These are phyloP conservation scores for Heliconius ismenius DNA, from an alignment of 2,888 invertebrate species.

Conservation along the genomic window DNA sequence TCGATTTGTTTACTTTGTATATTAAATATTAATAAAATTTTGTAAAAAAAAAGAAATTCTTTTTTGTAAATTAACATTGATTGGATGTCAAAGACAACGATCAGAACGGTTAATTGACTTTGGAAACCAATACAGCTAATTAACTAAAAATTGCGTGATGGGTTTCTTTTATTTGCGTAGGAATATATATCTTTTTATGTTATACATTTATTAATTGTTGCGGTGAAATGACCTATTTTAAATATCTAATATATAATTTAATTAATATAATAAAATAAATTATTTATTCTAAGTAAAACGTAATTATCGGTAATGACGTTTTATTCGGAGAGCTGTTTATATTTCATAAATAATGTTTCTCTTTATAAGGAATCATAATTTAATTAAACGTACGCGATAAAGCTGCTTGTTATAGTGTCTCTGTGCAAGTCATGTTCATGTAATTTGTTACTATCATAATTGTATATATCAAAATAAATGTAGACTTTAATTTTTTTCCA, in stretches of 20 bases:
- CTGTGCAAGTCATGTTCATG: not conserved
- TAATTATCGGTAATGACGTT: not conserved
- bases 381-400: conserved; percentile 13
- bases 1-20: too few species aligned
- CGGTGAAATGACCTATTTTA: not conserved
- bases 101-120: conserved; percentile 36
- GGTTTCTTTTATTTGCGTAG: conserved; percentile 13
- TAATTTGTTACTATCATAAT: not conserved
- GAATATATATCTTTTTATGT: conserved; percentile 8
- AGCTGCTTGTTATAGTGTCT: not conserved
- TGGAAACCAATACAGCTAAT: conserved; percentile 64
- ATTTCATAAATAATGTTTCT: not conserved
- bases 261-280: not conserved
- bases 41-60: not conserved
- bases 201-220: not conserved
- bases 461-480: not conserved
- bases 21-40: conserved; percentile 3
- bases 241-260: not conserved
- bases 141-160: conserved; percentile 50
- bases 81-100: conserved; percentile 25
- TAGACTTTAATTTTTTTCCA: not conserved
- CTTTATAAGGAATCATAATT: not conserved
- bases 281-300: not conserved
- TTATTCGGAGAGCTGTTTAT: conserved; percentile 13
- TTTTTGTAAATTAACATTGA: conserved; percentile 10